These are phyloP conservation scores for Enteromius paludinosus DNA, from an alignment of 2,797 vertebrate species.

Conservation along the genomic window DNA sequence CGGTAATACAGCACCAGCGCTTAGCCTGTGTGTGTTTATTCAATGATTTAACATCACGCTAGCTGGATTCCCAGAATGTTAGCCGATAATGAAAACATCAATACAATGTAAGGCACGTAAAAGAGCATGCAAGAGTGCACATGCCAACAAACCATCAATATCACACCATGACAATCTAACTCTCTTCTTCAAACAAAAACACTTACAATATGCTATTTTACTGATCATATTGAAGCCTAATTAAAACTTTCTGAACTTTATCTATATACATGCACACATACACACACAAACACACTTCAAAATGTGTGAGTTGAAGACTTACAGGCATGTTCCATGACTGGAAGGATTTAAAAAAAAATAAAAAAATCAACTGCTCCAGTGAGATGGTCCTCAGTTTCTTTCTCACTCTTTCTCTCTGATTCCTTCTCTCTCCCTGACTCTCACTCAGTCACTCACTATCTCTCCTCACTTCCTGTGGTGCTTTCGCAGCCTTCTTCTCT, in stretches of 20 bases:
- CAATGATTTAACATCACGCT: conserved; percentile 25
- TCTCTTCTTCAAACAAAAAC: background rate
- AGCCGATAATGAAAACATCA: conserved; percentile 36
- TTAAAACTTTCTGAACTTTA: conserved; percentile 52
- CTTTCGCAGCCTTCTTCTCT: conserved; percentile 44
- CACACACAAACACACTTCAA: conserved; percentile 1
- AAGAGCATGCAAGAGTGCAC: conserved; percentile 7
- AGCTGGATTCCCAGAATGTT: conserved; percentile 39
- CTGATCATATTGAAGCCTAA: background rate
- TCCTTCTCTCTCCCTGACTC: conserved; percentile 53
- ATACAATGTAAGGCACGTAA: conserved; percentile 6
- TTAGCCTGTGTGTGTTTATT: conserved; percentile 36
- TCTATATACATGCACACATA: conserved; percentile 12
- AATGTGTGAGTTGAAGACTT: conserved; percentile 69
- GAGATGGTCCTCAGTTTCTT: conserved; percentile 59
- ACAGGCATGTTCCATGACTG: conserved; percentile 84
- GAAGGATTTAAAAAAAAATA: conserved; percentile 58
- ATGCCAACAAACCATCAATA: conserved; percentile 3
- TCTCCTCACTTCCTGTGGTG: conserved; percentile 58
- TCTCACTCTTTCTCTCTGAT: conserved; percentile 56
- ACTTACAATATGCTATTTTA: background rate
- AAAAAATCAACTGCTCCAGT: conserved; percentile 43
- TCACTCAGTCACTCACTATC: conserved; percentile 53
- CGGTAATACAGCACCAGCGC: conserved; percentile 26
- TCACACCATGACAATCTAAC: background rate